phyloP scores from a whole-genome alignment of 1,140 invertebrate species.

The Drosophila kepulauana region DNA sequence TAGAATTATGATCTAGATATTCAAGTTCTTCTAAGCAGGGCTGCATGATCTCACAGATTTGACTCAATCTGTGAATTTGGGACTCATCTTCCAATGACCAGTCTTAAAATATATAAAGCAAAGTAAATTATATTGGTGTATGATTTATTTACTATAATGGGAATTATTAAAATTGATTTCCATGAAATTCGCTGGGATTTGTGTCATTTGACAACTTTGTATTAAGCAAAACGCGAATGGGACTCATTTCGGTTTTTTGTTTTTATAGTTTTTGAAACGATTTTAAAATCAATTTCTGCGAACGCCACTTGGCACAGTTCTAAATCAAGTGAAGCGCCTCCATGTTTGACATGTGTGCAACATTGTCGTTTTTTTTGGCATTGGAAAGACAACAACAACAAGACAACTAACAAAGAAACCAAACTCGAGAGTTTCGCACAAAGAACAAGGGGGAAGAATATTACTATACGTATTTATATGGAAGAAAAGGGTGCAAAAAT shows the following conservation, averaged over 20 bases:
- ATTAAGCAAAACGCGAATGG: not conserved
- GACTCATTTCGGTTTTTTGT: conserved; percentile 12
- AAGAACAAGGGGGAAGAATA: conserved; percentile 14
- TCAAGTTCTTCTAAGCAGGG: conserved; percentile 8
- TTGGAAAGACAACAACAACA: too few relatives aligned
- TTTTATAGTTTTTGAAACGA: conserved; percentile 78
- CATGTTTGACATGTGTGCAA: conserved; percentile 78
- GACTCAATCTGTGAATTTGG: not conserved
- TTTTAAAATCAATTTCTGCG: conserved; percentile 82
- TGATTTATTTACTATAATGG: not conserved
- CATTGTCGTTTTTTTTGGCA: conserved; percentile 56
- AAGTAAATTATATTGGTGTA: too few relatives aligned
- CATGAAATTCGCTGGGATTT: conserved; percentile 8
- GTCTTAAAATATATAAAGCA: too few relatives aligned
- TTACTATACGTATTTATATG: conserved; percentile 57
- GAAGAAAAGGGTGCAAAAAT: conserved; percentile 41
- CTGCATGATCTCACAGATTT: not conserved
- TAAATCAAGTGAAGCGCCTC: conserved; percentile 80
- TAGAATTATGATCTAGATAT: conserved; percentile 30
- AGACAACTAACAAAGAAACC: not conserved
- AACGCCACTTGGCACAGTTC: conserved; percentile 79
- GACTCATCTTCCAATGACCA: too few relatives aligned
- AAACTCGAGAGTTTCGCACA: not conserved
- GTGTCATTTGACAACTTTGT: conserved; percentile 39
- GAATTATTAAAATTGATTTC: not conserved